Evolutionary conservation across 2,113 vertebrate genomes (phyloP).

Genomic region (Anolis carolinensis): DNA sequence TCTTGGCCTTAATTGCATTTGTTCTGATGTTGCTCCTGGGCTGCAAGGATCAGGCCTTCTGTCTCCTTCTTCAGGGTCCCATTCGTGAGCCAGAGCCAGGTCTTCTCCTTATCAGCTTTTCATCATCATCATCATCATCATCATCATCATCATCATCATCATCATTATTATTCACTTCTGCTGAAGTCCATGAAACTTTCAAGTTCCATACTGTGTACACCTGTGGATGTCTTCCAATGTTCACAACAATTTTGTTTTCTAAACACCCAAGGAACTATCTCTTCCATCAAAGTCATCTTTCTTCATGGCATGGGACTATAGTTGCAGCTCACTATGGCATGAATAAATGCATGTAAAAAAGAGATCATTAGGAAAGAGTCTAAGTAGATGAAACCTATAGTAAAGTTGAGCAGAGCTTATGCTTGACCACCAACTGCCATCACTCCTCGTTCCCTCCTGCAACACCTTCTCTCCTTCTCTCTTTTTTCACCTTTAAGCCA

Average conservation of each 20-base stretch:
- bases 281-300: not conserved
- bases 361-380: not conserved
- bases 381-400: conserved; percentile 25
- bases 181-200: not conserved
- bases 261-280: not conserved
- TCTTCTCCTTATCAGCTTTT: too few relatives aligned
- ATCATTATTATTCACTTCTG: not conserved
- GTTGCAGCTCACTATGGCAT: not conserved
- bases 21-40: too few relatives aligned
- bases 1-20: too few relatives aligned
- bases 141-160: too few relatives aligned
- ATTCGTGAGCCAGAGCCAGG: too few relatives aligned
- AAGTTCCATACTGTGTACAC: not conserved
- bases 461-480: not conserved
- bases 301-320: not conserved
- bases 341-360: not conserved
- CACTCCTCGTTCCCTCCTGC: not conserved
- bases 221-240: not conserved
- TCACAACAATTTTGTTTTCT: not conserved
- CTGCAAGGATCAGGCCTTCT: too few relatives aligned
- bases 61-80: too few relatives aligned
- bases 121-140: too few relatives aligned
- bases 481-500: conserved; percentile 53
- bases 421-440: conserved; percentile 5
- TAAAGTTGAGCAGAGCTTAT: conserved; percentile 32